Evolutionary conservation across 2,113 vertebrate genomes (phyloP).

Genomic region (Gallinago media): DNA sequence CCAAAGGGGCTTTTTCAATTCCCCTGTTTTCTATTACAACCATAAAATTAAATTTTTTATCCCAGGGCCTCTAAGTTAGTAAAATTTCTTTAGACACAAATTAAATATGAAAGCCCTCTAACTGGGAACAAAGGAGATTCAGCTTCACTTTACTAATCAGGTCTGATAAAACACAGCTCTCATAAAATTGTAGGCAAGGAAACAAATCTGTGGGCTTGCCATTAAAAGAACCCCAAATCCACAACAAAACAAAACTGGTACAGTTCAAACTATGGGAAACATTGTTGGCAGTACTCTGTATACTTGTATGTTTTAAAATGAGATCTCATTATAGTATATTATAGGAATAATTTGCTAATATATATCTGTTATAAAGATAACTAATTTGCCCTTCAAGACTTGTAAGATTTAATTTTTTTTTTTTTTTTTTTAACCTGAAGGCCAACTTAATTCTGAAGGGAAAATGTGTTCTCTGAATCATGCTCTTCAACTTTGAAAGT

Average conservation of each 20-base stretch:
- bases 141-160: conserved; percentile 19
- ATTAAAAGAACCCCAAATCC: neutral
- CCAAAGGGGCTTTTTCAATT: conserved; percentile 62
- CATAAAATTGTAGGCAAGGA: neutral
- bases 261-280: neutral
- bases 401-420: neutral
- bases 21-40: conserved; percentile 56
- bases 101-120: conserved; percentile 43
- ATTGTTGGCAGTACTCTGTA: neutral
- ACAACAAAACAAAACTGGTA: neutral
- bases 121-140: conserved; percentile 8
- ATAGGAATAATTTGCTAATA: too few species aligned
- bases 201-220: neutral
- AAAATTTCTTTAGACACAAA: conserved; percentile 50
- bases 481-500: neutral
- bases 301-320: neutral
- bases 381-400: neutral
- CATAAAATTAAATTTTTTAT: conserved; percentile 69
- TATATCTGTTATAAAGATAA: neutral
- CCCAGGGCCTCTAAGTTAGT: conserved; percentile 15
- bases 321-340: neutral
- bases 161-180: neutral
- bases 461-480: neutral
- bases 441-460: neutral
- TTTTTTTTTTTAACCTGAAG: neutral